Evolutionary conservation across 2,113 vertebrate genomes (phyloP).

Genomic region (Datnioides undecimradiatus): DNA sequence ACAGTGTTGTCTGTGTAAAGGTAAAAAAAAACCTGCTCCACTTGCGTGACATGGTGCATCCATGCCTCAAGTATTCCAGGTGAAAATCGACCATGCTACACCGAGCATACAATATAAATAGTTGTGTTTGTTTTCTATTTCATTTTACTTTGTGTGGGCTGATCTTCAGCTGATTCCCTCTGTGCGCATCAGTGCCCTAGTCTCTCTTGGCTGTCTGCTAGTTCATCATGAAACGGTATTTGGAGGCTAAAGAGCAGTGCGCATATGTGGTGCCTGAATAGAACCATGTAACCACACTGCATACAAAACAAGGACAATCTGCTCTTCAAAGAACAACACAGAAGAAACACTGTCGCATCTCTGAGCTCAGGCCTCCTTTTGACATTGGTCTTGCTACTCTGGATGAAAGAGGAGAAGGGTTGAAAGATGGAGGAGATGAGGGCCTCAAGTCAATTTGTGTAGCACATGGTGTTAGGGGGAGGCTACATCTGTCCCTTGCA

Average conservation of each 20-base stretch:
- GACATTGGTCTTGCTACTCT: slow-evolving; percentile 45
- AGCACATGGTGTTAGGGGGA: background rate
- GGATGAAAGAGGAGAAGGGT: slow-evolving; percentile 28
- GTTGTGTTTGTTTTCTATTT: slow-evolving; percentile 9
- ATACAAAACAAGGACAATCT: slow-evolving; percentile 57
- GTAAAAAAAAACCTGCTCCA: no score
- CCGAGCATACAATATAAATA: slow-evolving; percentile 7
- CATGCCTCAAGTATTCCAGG: no score
- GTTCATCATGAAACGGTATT: slow-evolving; percentile 40
- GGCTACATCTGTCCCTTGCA: slow-evolving; percentile 9
- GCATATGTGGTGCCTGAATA: slow-evolving; percentile 4
- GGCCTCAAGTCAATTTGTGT: slow-evolving; percentile 48
- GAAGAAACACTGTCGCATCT: slow-evolving; percentile 42
- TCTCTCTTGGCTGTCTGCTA: slow-evolving; percentile 34
- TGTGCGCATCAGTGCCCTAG: slow-evolving; percentile 1
- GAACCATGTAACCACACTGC: slow-evolving; percentile 24
- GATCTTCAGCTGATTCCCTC: slow-evolving; percentile 7
- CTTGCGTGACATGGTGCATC: no score
- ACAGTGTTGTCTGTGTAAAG: no score
- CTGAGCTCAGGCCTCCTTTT: slow-evolving; percentile 38
- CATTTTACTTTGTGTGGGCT: slow-evolving; percentile 1
- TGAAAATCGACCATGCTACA: no score
- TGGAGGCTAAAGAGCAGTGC: slow-evolving; percentile 10
- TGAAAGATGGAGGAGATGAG: slow-evolving; percentile 48
- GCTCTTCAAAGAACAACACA: slow-evolving; percentile 37